Percentiles rank a stretch among this genome's conserved stretches.
These are phyloP conservation scores for Drosophila grimshawi DNA, from an alignment of 1,140 invertebrate genomes.

Conservation along the genomic window DNA sequence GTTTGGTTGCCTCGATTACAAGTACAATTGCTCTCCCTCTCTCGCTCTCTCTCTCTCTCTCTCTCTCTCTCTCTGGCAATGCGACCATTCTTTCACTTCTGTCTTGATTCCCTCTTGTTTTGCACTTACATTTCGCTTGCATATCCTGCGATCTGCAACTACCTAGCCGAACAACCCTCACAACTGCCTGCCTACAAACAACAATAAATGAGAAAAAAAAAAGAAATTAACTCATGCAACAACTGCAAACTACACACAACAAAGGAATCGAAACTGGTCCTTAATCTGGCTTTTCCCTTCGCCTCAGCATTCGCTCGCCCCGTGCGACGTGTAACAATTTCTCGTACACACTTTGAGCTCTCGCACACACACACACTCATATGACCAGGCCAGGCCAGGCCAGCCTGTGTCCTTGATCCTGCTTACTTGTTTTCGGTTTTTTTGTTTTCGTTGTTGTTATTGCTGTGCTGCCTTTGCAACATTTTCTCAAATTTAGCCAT, in stretches of 20 bases:
- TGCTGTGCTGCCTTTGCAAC: slow-evolving; percentile 39
- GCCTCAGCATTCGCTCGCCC: slow-evolving; percentile 40
- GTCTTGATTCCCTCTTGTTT: slow-evolving; percentile 27
- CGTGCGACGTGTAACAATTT: slow-evolving; percentile 64
- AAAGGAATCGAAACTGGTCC: slow-evolving; percentile 72
- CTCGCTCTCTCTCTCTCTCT: slow-evolving; percentile 6
- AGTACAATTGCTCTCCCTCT: neutral
- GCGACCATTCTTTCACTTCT: slow-evolving; percentile 12
- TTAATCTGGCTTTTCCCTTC: slow-evolving; percentile 72
- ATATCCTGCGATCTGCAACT: slow-evolving; percentile 52
- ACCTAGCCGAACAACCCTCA: slow-evolving; percentile 21
- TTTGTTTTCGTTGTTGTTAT: slow-evolving; percentile 43
- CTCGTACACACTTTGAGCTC: slow-evolving; percentile 41
- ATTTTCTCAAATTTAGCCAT: slow-evolving; percentile 49
- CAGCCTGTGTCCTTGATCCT: slow-evolving; percentile 71
- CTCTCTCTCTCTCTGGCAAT: slow-evolving; percentile 21
- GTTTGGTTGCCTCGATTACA: neutral
- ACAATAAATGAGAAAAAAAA: slow-evolving; percentile 18
- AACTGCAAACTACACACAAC: slow-evolving; percentile 40
- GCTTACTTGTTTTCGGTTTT: slow-evolving; percentile 62
- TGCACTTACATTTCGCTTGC: slow-evolving; percentile 36
- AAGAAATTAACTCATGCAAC: slow-evolving; percentile 41
- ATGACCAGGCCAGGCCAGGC: neutral
- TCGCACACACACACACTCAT: slow-evolving; percentile 10
- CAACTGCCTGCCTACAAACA: slow-evolving; percentile 8